Evolutionary conservation across 1,140 invertebrate species (phyloP).

Genomic region (Nixonia krombeini): DNA sequence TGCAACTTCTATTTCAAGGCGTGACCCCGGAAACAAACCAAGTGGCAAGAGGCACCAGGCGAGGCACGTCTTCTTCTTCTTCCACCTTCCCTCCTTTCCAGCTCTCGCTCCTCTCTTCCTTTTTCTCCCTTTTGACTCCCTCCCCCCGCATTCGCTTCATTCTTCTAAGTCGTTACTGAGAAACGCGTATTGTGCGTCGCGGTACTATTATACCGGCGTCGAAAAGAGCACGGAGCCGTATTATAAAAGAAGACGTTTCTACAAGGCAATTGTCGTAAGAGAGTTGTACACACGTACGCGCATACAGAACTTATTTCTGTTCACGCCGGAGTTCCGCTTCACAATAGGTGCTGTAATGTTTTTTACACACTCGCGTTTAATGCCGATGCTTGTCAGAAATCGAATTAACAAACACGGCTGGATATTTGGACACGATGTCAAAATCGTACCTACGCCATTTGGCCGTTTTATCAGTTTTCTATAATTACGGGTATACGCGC

Average conservation of each 20-base stretch:
- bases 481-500: too few species aligned
- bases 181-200: slow-evolving; percentile 48
- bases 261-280: slow-evolving; percentile 24
- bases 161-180: slow-evolving; percentile 30
- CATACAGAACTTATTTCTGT: background rate
- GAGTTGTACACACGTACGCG: background rate
- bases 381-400: too few species aligned
- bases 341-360: background rate
- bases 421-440: too few species aligned
- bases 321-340: background rate
- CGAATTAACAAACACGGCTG: too few species aligned
- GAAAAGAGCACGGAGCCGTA: slow-evolving; percentile 32
- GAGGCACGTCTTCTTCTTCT: slow-evolving; percentile 20
- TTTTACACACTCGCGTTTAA: too few species aligned
- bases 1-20: slow-evolving; percentile 66
- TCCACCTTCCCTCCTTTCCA: slow-evolving; percentile 29
- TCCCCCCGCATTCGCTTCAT: slow-evolving; percentile 21
- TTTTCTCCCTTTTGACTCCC: slow-evolving; percentile 28
- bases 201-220: slow-evolving; percentile 37
- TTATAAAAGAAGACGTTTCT: slow-evolving; percentile 31
- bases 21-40: slow-evolving; percentile 68
- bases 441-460: too few species aligned
- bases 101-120: slow-evolving; percentile 5
- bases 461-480: too few species aligned
- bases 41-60: slow-evolving; percentile 41